Evolutionary conservation across 2,113 vertebrate genomes (phyloP).

Genomic region (Numenius arquata): DNA sequence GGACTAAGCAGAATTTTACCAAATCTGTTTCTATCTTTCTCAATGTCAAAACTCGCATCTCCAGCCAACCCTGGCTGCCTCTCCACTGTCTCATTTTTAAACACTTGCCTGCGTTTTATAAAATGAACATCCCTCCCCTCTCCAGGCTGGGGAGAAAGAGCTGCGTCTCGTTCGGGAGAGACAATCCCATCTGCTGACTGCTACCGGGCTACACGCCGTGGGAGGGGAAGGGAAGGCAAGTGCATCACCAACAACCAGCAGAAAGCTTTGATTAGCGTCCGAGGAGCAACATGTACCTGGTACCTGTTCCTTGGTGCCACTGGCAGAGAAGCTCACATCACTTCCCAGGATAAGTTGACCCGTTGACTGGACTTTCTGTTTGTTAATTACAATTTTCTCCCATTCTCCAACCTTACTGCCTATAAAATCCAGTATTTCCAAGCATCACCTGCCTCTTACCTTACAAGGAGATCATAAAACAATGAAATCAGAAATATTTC

Average conservation of each 20-base stretch:
- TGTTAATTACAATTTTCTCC: neutral
- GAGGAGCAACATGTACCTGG: rapidly evolving
- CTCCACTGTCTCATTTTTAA: neutral
- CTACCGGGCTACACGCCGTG: neutral
- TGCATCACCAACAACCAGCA: neutral
- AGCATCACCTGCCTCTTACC: neutral
- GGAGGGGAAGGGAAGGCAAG: neutral
- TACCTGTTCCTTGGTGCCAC: neutral
- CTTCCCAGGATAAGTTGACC: rapidly evolving
- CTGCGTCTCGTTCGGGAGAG: neutral
- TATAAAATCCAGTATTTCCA: neutral
- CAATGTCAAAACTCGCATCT: neutral
- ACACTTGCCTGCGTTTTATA: neutral
- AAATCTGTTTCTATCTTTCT: neutral
- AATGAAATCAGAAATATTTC: neutral
- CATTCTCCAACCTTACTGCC: neutral
- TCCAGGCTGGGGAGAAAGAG: neutral
- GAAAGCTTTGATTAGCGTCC: neutral
- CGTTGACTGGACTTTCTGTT: neutral
- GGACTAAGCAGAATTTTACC: neutral
- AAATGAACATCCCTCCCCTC: neutral
- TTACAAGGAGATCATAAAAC: neutral
- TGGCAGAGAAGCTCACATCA: neutral
- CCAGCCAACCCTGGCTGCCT: neutral
- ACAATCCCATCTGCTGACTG: neutral